These are phyloP conservation scores for Bhutanitis thaidina DNA, from an alignment of 2,888 invertebrate genomes.

Conservation along the genomic window DNA sequence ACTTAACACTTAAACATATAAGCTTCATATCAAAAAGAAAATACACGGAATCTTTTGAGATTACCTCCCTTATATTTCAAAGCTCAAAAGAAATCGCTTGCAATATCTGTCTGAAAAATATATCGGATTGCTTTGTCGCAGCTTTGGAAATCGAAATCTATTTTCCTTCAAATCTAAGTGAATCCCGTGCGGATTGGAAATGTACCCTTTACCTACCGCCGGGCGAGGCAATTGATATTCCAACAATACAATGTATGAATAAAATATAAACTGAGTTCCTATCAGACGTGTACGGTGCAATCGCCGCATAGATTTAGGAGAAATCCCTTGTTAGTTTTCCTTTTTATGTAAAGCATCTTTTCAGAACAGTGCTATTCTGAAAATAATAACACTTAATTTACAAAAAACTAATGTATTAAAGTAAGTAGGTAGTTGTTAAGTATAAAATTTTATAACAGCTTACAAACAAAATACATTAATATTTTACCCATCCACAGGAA, in stretches of 20 bases:
- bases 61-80: conserved; percentile 77
- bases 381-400: too few relatives aligned
- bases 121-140: conserved; percentile 81
- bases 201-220: conserved; percentile 80
- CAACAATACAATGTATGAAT: conserved; percentile 80
- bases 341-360: conserved; percentile 31
- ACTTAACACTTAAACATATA: conserved; percentile 1
- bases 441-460: too few relatives aligned
- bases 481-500: too few relatives aligned
- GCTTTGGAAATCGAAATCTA: conserved; percentile 80
- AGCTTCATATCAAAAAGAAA: conserved; percentile 41
- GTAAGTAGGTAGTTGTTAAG: too few relatives aligned
- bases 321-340: conserved; percentile 49
- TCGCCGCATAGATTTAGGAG: conserved; percentile 60
- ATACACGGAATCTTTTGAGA: conserved; percentile 64
- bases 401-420: too few relatives aligned
- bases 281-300: conserved; percentile 67
- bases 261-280: conserved; percentile 78
- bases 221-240: conserved; percentile 80
- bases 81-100: conserved; percentile 80
- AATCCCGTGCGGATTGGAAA: conserved; percentile 80
- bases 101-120: conserved; percentile 81
- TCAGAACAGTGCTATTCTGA: neutral
- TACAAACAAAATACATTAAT: too few relatives aligned
- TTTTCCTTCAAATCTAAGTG: conserved; percentile 81